These are phyloP conservation scores for Drosophila willistoni DNA, from an alignment of 1,140 invertebrate species.

Conservation along the genomic window DNA sequence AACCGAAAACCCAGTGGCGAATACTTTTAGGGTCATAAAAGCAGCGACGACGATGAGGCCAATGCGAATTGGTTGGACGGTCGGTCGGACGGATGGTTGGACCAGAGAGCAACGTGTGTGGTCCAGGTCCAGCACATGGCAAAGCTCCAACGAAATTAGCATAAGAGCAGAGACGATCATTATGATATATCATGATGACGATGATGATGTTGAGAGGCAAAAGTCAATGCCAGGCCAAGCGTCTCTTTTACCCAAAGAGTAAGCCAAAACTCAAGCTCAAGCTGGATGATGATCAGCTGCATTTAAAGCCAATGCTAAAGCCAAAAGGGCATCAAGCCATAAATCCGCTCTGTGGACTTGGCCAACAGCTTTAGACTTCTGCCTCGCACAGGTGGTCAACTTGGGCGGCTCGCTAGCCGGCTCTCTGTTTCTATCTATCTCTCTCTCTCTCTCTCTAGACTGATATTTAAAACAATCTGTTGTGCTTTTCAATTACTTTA, in stretches of 20 bases:
- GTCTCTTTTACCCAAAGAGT: conserved; percentile 28
- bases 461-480: conserved; percentile 81
- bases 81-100: not conserved
- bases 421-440: conserved; percentile 22
- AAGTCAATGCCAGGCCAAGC: conserved; percentile 7
- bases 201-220: conserved; percentile 17
- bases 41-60: conserved; percentile 16
- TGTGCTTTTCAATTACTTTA: conserved; percentile 81
- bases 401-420: conserved; percentile 59
- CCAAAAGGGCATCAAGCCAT: conserved; percentile 47
- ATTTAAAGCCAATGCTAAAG: conserved; percentile 25
- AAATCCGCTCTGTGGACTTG: conserved; percentile 47
- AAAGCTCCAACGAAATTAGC: conserved; percentile 64
- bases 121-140: conserved; percentile 58
- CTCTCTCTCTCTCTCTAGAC: conserved; percentile 36
- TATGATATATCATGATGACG: conserved; percentile 15
- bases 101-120: conserved; percentile 69
- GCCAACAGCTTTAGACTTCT: conserved; percentile 19
- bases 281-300: conserved; percentile 38
- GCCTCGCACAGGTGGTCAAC: conserved; percentile 74
- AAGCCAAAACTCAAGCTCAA: conserved; percentile 27
- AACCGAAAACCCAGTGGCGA: conserved; percentile 73
- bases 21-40: conserved; percentile 63
- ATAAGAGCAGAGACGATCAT: conserved; percentile 56
- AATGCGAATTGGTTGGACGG: conserved; percentile 5